Evolutionary conservation across 2,113 vertebrate species (phyloP).

Genomic region (Corvus hawaiiensis): DNA sequence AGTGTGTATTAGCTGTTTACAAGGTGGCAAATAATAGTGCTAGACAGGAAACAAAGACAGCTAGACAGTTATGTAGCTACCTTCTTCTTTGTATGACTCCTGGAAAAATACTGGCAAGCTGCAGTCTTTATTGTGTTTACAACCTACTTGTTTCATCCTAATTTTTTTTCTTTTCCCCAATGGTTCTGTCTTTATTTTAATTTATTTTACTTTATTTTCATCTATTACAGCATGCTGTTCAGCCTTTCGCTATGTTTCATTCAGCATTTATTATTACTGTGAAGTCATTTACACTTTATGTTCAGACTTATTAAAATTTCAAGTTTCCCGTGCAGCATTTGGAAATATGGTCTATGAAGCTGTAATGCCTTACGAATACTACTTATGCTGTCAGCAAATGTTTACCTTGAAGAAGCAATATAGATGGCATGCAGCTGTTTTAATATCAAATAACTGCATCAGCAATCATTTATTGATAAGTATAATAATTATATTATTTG

Average conservation of each 20-base stretch:
- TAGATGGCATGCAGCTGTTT: not conserved
- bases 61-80: not conserved
- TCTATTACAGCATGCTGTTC: not conserved
- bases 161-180: not conserved
- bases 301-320: not conserved
- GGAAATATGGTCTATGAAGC: not conserved
- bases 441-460: not conserved
- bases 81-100: not conserved
- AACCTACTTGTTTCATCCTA: not conserved
- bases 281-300: not conserved
- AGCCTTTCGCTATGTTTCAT: not conserved
- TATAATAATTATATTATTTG: not conserved
- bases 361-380: not conserved
- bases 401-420: not conserved
- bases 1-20: not conserved
- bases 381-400: not conserved
- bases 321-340: not conserved
- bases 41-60: not conserved
- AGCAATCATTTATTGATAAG: not conserved
- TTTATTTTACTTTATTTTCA: not conserved
- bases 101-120: not conserved
- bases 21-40: not conserved
- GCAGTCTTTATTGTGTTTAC: not conserved
- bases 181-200: not conserved
- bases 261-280: not conserved